These are phyloP conservation scores for Nasua narica DNA, from an alignment of 2,797 vertebrate species.

Conservation along the genomic window DNA sequence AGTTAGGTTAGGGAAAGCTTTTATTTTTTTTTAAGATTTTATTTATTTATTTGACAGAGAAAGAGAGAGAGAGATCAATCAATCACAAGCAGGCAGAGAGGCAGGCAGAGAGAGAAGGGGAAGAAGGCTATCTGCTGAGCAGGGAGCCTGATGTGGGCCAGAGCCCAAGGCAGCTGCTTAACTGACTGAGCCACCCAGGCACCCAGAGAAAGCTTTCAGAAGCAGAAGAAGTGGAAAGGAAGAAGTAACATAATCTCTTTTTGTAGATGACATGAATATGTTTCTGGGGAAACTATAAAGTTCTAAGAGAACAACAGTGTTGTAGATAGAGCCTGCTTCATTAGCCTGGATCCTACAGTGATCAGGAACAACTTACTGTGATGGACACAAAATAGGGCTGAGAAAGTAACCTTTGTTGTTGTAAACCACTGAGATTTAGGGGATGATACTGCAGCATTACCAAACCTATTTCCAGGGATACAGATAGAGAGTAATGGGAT, in stretches of 20 bases:
- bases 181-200: too few species aligned
- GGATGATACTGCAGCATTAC: background rate
- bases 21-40: background rate
- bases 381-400: background rate
- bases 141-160: too few species aligned
- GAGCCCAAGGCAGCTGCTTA: too few species aligned
- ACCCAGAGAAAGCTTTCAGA: background rate
- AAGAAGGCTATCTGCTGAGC: too few species aligned
- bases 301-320: background rate
- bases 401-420: background rate
- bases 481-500: background rate
- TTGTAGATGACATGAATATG: background rate
- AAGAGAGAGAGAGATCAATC: too few species aligned
- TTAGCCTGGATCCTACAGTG: background rate
- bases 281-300: background rate
- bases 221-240: background rate
- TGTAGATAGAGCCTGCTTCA: background rate
- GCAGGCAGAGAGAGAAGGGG: too few species aligned
- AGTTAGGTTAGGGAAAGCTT: background rate
- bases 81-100: too few species aligned
- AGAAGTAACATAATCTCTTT: background rate
- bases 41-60: too few species aligned
- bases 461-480: background rate
- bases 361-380: background rate
- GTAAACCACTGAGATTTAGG: background rate